These are phyloP conservation scores for Rhadinocentrus ornatus DNA, from an alignment of 2,797 vertebrate genomes.

Conservation along the genomic window DNA sequence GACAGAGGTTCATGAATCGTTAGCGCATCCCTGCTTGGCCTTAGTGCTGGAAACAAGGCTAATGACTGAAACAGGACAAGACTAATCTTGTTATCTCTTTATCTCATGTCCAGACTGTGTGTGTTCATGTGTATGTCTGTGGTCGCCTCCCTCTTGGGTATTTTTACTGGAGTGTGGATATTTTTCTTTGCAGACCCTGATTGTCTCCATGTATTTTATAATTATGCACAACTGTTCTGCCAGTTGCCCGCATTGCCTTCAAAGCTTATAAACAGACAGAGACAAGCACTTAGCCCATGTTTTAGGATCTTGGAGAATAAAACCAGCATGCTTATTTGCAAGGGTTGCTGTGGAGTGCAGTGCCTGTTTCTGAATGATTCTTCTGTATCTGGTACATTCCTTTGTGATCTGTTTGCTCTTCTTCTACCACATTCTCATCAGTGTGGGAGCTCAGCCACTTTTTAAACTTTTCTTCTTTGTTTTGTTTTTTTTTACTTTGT, in stretches of 20 bases:
- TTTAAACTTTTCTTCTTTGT: conserved; percentile 26
- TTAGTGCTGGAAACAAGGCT: conserved; percentile 65
- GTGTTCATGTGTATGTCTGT: conserved; percentile 14
- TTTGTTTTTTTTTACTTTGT: neutral
- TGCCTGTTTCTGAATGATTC: conserved; percentile 44
- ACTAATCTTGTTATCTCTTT: conserved; percentile 76
- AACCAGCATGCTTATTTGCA: conserved; percentile 29
- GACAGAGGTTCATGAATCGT: conserved; percentile 39
- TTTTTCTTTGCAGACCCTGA: conserved; percentile 34
- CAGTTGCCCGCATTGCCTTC: conserved; percentile 10
- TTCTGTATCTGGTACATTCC: conserved; percentile 69
- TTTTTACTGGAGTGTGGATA: conserved; percentile 22
- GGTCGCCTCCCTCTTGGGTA: conserved; percentile 12
- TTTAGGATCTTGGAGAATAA: conserved; percentile 25
- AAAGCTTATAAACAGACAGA: conserved; percentile 15
- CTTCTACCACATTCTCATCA: conserved; percentile 60
- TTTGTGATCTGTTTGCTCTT: conserved; percentile 56
- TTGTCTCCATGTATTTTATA: conserved; percentile 27
- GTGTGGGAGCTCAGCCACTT: conserved; percentile 66
- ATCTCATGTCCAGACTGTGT: conserved; percentile 54
- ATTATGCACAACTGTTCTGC: conserved; percentile 18
- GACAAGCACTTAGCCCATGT: conserved; percentile 4
- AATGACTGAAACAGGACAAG: conserved; percentile 75
- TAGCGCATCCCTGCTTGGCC: conserved; percentile 49
- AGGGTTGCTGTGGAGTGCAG: conserved; percentile 1